Conservation (phyloP, 2,888 invertebrate species). For the Zele albiditarsus region DNA sequence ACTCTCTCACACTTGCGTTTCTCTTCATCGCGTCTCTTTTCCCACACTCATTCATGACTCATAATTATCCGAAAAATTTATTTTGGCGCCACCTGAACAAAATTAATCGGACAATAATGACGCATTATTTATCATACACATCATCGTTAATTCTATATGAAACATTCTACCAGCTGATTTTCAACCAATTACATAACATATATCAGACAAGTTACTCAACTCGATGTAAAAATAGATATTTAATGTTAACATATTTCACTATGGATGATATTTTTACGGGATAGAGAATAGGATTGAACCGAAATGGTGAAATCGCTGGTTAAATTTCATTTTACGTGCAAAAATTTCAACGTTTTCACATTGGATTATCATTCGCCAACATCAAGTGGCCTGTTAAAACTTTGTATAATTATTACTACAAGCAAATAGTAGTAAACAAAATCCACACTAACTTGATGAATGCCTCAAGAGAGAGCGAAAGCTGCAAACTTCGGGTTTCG, state of each 20-base stretch:
- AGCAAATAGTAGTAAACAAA: conserved; percentile 3
- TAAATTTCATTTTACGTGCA: not conserved
- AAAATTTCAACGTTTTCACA: not conserved
- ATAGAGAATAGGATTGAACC: not conserved
- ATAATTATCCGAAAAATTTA: not conserved
- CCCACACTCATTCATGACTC: not conserved
- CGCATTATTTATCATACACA: not conserved
- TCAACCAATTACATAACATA: not conserved
- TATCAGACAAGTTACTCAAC: too few species aligned
- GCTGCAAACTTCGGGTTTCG: conserved; percentile 19
- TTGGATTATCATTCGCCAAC: not conserved
- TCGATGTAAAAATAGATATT: too few species aligned
- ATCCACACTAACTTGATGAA: not conserved
- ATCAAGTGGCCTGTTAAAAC: not conserved
- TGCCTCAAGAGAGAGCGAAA: conserved; percentile 26
- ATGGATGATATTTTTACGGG: not conserved
- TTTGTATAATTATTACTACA: not conserved
- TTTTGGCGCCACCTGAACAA: not conserved
- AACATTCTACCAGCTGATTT: not conserved
- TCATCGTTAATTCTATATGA: not conserved
- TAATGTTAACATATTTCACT: too few species aligned
- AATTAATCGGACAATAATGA: not conserved
- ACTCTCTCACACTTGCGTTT: not conserved
- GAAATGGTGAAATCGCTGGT: not conserved
- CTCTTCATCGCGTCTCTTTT: not conserved